These are phyloP conservation scores for Zaprionus ghesquierei DNA, from an alignment of 1,140 invertebrate genomes.

Conservation along the genomic window DNA sequence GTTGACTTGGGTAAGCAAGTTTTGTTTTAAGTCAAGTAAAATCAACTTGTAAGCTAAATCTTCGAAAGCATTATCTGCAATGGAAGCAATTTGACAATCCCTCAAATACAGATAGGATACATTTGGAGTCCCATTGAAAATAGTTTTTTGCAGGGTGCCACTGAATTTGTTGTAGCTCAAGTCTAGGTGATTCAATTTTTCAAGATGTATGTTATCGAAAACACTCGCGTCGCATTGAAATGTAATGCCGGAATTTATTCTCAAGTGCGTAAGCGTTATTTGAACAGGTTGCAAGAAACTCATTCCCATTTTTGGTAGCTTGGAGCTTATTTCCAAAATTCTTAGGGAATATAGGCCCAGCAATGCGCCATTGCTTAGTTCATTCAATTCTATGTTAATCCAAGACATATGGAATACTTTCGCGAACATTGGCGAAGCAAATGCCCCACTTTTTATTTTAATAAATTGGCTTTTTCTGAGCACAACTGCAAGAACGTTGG, in stretches of 20 bases:
- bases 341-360: slow-evolving; percentile 48
- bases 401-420: slow-evolving; percentile 45
- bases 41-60: slow-evolving; percentile 28
- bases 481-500: slow-evolving; percentile 28
- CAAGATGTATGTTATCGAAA: slow-evolving; percentile 46
- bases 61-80: slow-evolving; percentile 45
- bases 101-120: slow-evolving; percentile 41
- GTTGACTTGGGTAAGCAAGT: slow-evolving; percentile 44
- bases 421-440: slow-evolving; percentile 42
- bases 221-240: slow-evolving; percentile 23
- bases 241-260: slow-evolving; percentile 39
- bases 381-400: slow-evolving; percentile 28
- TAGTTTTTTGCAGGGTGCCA: slow-evolving; percentile 24
- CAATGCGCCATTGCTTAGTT: slow-evolving; percentile 43
- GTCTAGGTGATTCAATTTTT: slow-evolving; percentile 49
- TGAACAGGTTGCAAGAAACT: slow-evolving; percentile 60
- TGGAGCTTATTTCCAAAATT: slow-evolving; percentile 49
- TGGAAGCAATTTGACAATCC: slow-evolving; percentile 33
- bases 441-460: slow-evolving; percentile 39
- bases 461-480: slow-evolving; percentile 27
- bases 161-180: slow-evolving; percentile 53
- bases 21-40: slow-evolving; percentile 46
- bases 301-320: slow-evolving; percentile 21
- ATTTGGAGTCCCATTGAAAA: slow-evolving; percentile 50
- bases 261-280: slow-evolving; percentile 40